These are phyloP conservation scores for Oceanites oceanicus DNA, from an alignment of 2,113 vertebrate genomes.

Conservation along the genomic window DNA sequence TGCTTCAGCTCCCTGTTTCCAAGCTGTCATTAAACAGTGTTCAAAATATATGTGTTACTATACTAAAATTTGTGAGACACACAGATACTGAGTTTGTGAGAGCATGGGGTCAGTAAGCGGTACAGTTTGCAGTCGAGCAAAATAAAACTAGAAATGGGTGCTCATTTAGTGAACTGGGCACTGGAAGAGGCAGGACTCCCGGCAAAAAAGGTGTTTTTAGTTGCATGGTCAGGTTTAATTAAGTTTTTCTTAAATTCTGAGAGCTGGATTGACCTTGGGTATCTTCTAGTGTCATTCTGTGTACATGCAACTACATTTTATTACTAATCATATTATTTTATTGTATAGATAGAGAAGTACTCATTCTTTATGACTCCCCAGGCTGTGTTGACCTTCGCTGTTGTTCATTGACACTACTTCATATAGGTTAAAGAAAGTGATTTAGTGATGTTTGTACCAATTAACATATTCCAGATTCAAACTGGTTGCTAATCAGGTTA, in stretches of 20 bases:
- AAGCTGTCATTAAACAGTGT: background rate
- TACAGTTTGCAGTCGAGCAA: background rate
- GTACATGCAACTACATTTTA: background rate
- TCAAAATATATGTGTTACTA: background rate
- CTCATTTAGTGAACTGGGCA: background rate
- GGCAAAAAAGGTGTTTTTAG: background rate
- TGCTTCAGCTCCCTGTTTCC: background rate
- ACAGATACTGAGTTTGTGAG: background rate
- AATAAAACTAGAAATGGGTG: background rate
- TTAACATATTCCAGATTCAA: conserved; percentile 74
- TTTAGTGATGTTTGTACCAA: conserved; percentile 64
- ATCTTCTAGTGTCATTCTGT: background rate
- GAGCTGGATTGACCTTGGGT: background rate
- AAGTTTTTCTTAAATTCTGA: background rate
- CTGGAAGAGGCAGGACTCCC: background rate
- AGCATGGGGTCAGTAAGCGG: accelerated
- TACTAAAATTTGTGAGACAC: background rate
- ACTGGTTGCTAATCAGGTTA: conserved; percentile 70
- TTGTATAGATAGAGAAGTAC: background rate
- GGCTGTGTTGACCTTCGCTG: conserved; percentile 20
- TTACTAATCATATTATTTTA: background rate
- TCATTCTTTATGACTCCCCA: background rate
- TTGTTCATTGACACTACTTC: conserved; percentile 58
- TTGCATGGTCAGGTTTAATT: background rate
- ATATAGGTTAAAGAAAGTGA: conserved; percentile 58